These are phyloP conservation scores for Philhelius pedissequus DNA, from an alignment of 2,888 invertebrate species.

Conservation along the genomic window DNA sequence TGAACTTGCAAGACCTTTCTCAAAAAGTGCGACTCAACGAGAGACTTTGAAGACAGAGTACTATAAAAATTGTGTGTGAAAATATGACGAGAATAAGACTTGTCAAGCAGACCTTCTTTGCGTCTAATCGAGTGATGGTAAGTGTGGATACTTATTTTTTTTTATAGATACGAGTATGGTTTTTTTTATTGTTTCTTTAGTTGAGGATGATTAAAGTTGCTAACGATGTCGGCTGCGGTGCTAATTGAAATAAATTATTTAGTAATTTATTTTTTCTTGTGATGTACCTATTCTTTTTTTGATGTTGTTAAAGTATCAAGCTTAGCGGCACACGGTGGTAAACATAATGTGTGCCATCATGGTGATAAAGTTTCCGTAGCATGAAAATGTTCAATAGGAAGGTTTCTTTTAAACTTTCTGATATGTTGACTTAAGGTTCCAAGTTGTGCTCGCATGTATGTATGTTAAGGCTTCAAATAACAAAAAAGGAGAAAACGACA, in stretches of 20 bases:
- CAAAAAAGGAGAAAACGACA: too few relatives aligned
- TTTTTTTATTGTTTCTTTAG: background rate
- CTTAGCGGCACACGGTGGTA: conserved; percentile 16
- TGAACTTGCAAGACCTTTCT: conserved; percentile 53
- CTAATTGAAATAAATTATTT: conserved; percentile 57
- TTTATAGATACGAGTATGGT: too few relatives aligned
- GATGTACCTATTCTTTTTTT: background rate
- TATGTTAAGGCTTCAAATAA: too few relatives aligned
- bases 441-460: too few relatives aligned
- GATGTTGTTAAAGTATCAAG: background rate
- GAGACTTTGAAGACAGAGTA: conserved; percentile 1
- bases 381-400: conserved; percentile 2
- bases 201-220: conserved; percentile 34
- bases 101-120: conserved; percentile 53
- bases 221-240: conserved; percentile 38
- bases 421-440: too few relatives aligned
- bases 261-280: conserved; percentile 11
- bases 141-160: conserved; percentile 38
- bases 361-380: background rate
- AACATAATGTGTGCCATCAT: conserved; percentile 35
- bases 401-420: background rate
- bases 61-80: conserved; percentile 52
- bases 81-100: conserved; percentile 67
- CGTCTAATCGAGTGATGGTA: conserved; percentile 62
- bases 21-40: conserved; percentile 5